These are phyloP conservation scores for Amphipoea lucens DNA, from an alignment of 2,888 invertebrate species.

Conservation along the genomic window DNA sequence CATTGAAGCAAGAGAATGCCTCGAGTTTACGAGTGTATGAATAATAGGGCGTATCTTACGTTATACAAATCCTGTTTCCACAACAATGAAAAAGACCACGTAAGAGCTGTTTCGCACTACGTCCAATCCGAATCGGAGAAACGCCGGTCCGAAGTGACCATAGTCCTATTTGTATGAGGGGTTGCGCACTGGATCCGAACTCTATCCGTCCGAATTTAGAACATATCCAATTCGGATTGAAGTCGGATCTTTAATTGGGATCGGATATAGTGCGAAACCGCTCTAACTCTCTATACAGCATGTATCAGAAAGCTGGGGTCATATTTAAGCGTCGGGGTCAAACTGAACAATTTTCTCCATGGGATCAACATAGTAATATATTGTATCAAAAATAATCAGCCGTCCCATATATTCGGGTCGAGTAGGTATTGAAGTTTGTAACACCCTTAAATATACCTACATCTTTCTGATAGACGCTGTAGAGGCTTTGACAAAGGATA, in stretches of 20 bases:
- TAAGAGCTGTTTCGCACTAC: no score
- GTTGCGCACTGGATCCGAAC: no score
- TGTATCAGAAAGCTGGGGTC: not conserved
- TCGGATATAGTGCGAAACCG: no score
- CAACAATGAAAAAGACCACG: no score
- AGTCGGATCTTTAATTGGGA: no score
- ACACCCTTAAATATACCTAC: not conserved
- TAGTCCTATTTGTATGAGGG: no score
- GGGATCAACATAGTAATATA: not conserved
- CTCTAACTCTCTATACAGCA: not conserved
- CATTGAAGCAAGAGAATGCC: conserved; percentile 11
- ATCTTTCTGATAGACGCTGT: not conserved
- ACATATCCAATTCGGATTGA: no score
- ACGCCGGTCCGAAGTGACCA: no score
- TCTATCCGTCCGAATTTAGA: no score
- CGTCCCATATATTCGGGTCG: not conserved
- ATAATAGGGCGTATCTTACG: not conserved
- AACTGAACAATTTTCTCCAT: not conserved
- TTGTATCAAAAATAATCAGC: not conserved
- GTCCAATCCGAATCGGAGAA: no score
- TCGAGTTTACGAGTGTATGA: not conserved
- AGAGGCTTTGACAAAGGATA: not conserved
- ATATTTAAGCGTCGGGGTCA: not conserved
- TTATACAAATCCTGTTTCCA: not conserved
- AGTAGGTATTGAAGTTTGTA: not conserved